These are phyloP conservation scores for Antedon mediterranea DNA, from an alignment of 53 echinoderm and acorn worm genomes.

Conservation along the genomic window DNA sequence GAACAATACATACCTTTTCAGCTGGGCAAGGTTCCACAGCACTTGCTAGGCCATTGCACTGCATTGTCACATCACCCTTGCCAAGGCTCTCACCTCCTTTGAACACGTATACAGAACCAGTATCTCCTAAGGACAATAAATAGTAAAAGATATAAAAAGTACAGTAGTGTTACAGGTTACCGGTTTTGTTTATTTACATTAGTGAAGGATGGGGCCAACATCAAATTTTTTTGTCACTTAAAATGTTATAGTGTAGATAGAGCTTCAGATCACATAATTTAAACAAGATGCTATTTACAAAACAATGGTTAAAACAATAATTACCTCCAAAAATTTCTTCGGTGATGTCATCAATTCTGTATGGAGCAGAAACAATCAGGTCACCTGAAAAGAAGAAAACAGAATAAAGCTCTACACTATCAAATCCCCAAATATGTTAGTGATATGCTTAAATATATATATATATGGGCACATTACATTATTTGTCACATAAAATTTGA, in stretches of 20 bases:
- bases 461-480: too few species aligned
- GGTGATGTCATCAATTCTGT: constrained; percentile 42
- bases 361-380: constrained; percentile 39
- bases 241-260: too few species aligned
- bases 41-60: constrained; percentile 8
- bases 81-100: constrained; percentile 27
- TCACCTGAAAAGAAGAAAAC: constrained; percentile 26
- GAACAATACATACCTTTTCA: constrained; percentile 18
- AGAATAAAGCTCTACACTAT: too few species aligned
- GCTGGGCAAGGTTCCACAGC: constrained; percentile 26
- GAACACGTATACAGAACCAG: constrained; percentile 33
- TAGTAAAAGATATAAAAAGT: not conserved
- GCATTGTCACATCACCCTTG: constrained; percentile 29
- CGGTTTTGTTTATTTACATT: not conserved
- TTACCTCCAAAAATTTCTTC: constrained; percentile 35
- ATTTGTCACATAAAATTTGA: too few species aligned
- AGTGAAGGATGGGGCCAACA: too few species aligned
- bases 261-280: too few species aligned
- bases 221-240: too few species aligned
- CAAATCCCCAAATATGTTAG: too few species aligned
- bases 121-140: constrained; percentile 21
- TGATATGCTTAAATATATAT: too few species aligned
- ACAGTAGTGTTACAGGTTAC: not conserved
- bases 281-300: too few species aligned
- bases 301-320: not conserved